Evolutionary conservation across 35 echinoderm and acorn worm species (phyloP), one percentile per base, ranked within the genome.

Genomic region (Holothuria glaberrima): DNA sequence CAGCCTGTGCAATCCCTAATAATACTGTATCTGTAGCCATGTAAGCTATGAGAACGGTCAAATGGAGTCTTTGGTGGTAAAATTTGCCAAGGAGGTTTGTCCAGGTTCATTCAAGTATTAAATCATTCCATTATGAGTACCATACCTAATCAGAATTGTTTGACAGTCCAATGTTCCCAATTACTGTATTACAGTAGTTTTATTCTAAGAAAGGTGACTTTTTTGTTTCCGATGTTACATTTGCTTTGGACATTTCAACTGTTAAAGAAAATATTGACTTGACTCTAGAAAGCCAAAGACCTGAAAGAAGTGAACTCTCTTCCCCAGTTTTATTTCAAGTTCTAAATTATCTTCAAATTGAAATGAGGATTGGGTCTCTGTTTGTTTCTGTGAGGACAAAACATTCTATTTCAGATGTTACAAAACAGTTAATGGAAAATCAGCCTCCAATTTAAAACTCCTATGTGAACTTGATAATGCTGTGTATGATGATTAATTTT

Each of bases 401-500:
- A 5, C 63, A 66, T 66, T 66, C 21, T 66, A 0, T 66, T 66
- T 66, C 63, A n/a, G n/a, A n/a, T n/a, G n/a, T n/a, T n/a, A n/a
- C n/a, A n/a, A n/a, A n/a, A n/a, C n/a, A n/a, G n/a, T n/a, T n/a
- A n/a, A n/a, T n/a, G n/a, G n/a, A n/a, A n/a, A n/a, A n/a, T n/a
- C n/a, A n/a, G n/a, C n/a, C n/a, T n/a, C n/a, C n/a, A n/a, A n/a
- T n/a, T n/a, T n/a, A n/a, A n/a, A n/a, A n/a, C n/a, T n/a, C n/a
- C 63, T 66, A 66, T 29, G 21, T 66, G 21, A 66, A 66, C 63
- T 66, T 46, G 21, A 14, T 16, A 66, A 14, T 66, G 63, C 12
- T 6, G 28, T 66, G n/a, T n/a, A n/a, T n/a, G 63, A 66, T 66
- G 20, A 66, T 66, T 66, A 66, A 66, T 66, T 66, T 66, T n/a